These are phyloP conservation scores for Arctocebus calabarensis DNA, from an alignment of 2,797 vertebrate genomes.

Conservation along the genomic window DNA sequence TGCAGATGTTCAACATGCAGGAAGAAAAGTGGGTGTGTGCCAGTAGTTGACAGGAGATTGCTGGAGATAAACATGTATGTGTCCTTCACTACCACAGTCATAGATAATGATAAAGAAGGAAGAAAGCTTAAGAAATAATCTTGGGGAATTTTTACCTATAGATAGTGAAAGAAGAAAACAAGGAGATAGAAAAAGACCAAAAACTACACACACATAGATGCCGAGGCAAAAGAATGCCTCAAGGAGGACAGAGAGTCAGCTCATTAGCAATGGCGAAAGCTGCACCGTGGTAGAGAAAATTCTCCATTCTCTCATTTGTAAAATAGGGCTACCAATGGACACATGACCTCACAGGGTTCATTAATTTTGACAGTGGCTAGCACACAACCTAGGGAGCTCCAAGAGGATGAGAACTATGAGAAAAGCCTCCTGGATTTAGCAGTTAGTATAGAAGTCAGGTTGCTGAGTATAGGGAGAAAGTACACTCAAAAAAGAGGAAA, in stretches of 20 bases:
- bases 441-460: not conserved
- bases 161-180: not conserved
- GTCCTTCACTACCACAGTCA: not conserved
- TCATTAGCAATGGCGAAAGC: not conserved
- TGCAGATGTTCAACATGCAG: not conserved
- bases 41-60: not conserved
- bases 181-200: not conserved
- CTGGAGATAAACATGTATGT: not conserved
- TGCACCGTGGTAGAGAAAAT: not conserved
- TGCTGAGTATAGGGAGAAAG: not conserved
- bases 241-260: not conserved
- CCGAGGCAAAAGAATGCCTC: not conserved
- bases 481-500: not conserved
- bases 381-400: not conserved
- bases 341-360: not conserved
- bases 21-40: not conserved
- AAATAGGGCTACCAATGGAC: not conserved
- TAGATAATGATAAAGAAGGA: not conserved
- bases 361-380: not conserved
- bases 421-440: not conserved
- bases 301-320: not conserved
- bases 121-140: not conserved
- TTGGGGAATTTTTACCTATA: not conserved
- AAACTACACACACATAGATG: not conserved
- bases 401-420: not conserved